phyloP scores from a whole-genome alignment of 2,888 invertebrate genomes.

The Drosophila hamatofila region DNA sequence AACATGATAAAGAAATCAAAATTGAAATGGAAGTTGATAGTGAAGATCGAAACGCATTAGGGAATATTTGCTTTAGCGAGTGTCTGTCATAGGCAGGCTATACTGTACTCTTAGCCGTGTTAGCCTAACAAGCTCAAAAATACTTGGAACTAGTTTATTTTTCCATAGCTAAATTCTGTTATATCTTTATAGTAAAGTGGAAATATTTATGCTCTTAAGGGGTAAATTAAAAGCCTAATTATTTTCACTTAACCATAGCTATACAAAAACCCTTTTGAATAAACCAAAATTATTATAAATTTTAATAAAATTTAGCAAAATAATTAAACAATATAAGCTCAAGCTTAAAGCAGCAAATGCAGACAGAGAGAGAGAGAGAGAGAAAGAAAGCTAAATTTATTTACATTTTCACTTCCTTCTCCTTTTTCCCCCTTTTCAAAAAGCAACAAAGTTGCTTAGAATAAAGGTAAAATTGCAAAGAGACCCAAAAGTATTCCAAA shows the following conservation, averaged over 20 bases:
- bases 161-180: too few relatives aligned
- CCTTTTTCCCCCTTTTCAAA: too few relatives aligned
- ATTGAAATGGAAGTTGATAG: neutral
- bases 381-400: neutral
- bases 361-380: neutral
- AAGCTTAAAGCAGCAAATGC: neutral
- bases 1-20: too few relatives aligned
- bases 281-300: too few relatives aligned
- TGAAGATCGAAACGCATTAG: too few relatives aligned
- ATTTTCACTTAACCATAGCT: too few relatives aligned
- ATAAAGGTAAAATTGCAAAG: slow-evolving; percentile 6
- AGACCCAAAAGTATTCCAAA: neutral
- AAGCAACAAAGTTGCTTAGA: neutral
- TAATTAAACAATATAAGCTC: neutral
- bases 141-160: neutral
- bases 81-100: neutral
- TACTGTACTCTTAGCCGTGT: neutral
- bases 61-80: neutral
- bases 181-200: too few relatives aligned
- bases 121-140: neutral
- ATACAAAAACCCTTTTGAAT: too few relatives aligned
- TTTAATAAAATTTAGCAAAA: too few relatives aligned
- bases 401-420: neutral
- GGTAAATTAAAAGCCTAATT: too few relatives aligned
- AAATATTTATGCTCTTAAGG: too few relatives aligned